phyloP scores from a whole-genome alignment of 2,797 vertebrate genomes.

The Anableps anableps region DNA sequence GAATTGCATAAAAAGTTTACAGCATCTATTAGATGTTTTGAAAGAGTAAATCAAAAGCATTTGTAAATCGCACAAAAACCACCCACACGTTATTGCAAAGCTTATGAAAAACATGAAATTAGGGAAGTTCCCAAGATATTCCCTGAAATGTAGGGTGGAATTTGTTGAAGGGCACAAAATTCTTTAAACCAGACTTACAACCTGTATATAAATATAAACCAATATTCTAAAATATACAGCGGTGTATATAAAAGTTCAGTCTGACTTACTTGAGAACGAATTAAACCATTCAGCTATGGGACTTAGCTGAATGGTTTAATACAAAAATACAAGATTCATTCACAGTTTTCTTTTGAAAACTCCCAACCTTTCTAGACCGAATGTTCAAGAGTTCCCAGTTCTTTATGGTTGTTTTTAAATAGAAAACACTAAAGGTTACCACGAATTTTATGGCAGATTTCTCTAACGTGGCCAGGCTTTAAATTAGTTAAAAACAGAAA shows the following conservation, averaged over 20 bases:
- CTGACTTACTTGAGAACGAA: neutral
- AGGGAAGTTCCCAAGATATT: neutral
- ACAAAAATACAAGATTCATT: neutral
- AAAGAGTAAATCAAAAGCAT: slow-evolving; percentile 39
- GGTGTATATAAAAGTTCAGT: neutral
- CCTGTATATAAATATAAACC: no score
- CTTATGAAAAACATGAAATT: slow-evolving; percentile 28
- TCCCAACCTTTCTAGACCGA: neutral
- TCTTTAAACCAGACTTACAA: no score
- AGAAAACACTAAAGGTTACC: neutral
- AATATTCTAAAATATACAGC: no score
- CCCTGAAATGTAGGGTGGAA: neutral
- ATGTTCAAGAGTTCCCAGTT: neutral
- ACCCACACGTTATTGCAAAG: slow-evolving; percentile 37
- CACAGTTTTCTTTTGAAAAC: neutral
- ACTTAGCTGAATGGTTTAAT: neutral
- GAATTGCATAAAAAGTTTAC: slow-evolving; percentile 69
- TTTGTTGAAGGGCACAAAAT: neutral
- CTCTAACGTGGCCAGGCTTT: neutral
- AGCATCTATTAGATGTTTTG: slow-evolving; percentile 53
- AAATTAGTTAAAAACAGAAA: neutral
- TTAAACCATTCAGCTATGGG: neutral
- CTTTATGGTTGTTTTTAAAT: neutral
- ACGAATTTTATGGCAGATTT: no score
- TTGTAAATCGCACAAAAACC: slow-evolving; percentile 1